Percentiles rank a stretch among this genome's conserved stretches.
Evolutionary conservation across 2,113 vertebrate genomes (phyloP).

Genomic region (Nerophis ophidion): DNA sequence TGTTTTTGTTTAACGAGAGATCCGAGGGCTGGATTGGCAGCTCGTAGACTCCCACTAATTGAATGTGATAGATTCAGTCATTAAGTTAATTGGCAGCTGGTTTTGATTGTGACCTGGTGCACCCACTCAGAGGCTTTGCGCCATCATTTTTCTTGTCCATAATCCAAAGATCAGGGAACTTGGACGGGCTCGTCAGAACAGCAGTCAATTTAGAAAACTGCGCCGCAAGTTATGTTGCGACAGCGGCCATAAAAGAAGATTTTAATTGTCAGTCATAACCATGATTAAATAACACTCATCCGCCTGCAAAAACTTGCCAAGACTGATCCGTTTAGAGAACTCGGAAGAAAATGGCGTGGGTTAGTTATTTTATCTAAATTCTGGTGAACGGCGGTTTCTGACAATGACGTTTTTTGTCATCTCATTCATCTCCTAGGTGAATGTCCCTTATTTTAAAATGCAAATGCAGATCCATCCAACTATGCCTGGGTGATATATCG

Average conservation of each 20-base stretch:
- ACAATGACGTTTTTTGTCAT: background rate
- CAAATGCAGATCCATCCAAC: no score
- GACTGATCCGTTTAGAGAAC: background rate
- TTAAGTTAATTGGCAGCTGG: constrained; percentile 70
- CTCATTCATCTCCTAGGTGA: no score
- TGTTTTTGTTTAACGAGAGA: constrained; percentile 53
- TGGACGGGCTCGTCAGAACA: background rate
- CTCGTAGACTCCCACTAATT: constrained; percentile 52
- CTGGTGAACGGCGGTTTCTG: no score
- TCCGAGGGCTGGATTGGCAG: constrained; percentile 51
- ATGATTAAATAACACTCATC: no score
- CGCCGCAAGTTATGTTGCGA: background rate
- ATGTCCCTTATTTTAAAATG: no score
- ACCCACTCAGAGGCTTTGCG: constrained; percentile 51
- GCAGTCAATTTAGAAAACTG: background rate
- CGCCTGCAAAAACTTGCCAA: no score
- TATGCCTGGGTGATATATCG: no score
- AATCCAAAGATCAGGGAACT: constrained; percentile 24
- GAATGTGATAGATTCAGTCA: constrained; percentile 65
- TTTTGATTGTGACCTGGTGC: constrained; percentile 55
- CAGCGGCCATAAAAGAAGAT: no score
- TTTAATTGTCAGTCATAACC: no score
- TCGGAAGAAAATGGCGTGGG: background rate
- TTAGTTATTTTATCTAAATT: no score
- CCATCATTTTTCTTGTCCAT: constrained; percentile 47